Base-by-base conservation (phyloP, 2,113 vertebrate species). In the Octodon degus region DNA sequence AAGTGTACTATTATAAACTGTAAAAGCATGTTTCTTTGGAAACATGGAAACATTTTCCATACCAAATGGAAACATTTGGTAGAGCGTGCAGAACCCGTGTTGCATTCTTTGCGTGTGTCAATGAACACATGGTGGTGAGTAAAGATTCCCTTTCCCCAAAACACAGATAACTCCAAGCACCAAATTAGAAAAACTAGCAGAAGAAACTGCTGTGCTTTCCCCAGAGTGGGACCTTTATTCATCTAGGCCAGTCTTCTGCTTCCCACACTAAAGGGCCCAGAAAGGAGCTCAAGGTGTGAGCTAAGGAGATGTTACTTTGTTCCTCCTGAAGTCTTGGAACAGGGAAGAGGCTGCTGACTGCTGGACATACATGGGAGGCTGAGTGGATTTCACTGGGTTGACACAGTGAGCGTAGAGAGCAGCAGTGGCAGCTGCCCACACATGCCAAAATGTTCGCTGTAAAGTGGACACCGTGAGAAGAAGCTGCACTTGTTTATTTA, bases 221-320 rank as follows among this genome's bases (percentile, higher is more conserved):
- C 5, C 34, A 1, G 5, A 14, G 2, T 0, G 16, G 34, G 32
- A n/a, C n/a, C 9, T 13, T 10, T 68, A 24, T 1, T 58, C 19
- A 86, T 25, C 43, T 70, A 63, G 37, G 50, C 5, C n/a, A 37
- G 11, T 34, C 0, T 30, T 67, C 34, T 68, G 50, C 43, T 76
- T 13, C 11, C 13, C 8, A 11, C 1, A 16, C 32, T 34, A 34
- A 74, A 67, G 32, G 34, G 16, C 20, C 14, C 0, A 12, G 25
- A 58, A 24, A 53, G 53, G 65, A 88, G n/a, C 32, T 70, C 24
- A 55, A 7, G 0, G 34, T 14, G 27, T 83, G 6, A 50, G 2
- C 9, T 37, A 4, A 12, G 27, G 37, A 88, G 1, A 25, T 7
- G 8, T 12, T 58, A 5, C 4, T 19, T 34, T 91, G 6, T 7